Evolutionary conservation across 2,113 vertebrate genomes (phyloP).

Genomic region (Gulo gulo): DNA sequence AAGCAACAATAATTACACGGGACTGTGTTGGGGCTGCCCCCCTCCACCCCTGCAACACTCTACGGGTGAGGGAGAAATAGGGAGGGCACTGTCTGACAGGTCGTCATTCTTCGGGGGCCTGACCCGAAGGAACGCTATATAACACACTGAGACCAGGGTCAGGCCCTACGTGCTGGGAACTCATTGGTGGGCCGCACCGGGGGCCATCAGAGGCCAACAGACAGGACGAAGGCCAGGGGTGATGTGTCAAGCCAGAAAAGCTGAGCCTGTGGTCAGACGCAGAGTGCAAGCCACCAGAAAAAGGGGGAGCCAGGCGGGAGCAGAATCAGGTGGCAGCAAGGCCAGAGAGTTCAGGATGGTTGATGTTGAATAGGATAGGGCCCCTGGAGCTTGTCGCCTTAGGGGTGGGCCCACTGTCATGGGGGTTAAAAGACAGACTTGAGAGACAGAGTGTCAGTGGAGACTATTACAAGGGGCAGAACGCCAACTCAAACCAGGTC

Average conservation of each 20-base stretch:
- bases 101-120: not conserved
- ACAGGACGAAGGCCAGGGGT: not conserved
- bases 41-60: not conserved
- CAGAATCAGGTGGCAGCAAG: not conserved
- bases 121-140: not conserved
- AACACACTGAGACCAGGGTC: not conserved
- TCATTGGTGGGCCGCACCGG: not conserved
- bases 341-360: not conserved
- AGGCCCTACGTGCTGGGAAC: not conserved
- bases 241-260: not conserved
- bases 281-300: not conserved
- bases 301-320: not conserved
- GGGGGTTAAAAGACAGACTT: not conserved
- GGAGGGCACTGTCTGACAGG: not conserved
- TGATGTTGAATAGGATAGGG: not conserved
- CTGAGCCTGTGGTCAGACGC: not conserved
- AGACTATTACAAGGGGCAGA: not conserved
- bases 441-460: fast-evolving
- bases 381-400: not conserved
- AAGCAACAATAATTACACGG: fast-evolving
- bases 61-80: not conserved
- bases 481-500: not conserved
- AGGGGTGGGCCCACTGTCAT: not conserved
- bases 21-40: not conserved
- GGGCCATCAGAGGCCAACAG: not conserved